A percentile compares a stretch with the other conserved stretches of the same genome.
Evolutionary conservation across 23 tunicate species (phyloP).

Genomic region (Aplidium turbinatum): DNA sequence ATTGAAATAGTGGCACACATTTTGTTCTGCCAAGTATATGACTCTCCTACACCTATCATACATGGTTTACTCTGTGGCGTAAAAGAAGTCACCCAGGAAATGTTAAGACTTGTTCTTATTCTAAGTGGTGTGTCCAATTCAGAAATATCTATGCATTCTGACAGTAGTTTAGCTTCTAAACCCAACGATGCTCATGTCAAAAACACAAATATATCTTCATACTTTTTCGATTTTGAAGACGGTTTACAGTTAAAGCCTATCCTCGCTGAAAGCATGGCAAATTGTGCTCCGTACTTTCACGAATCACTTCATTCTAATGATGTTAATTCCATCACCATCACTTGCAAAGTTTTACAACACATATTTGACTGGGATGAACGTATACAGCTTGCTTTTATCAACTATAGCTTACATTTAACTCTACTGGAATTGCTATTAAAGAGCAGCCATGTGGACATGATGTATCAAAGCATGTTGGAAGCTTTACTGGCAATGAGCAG

Average conservation of each 20-base stretch:
- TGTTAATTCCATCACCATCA: background rate
- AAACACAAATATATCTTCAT: background rate
- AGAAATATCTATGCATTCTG: too few relatives aligned
- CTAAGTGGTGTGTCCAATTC: too few relatives aligned
- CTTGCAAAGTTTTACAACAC: background rate
- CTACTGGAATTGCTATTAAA: background rate
- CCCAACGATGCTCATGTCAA: too few relatives aligned
- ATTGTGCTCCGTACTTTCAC: background rate
- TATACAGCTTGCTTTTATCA: background rate
- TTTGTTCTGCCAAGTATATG: too few relatives aligned
- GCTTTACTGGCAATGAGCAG: constrained; percentile 6
- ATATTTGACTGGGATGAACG: constrained; percentile 12
- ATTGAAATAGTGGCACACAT: background rate
- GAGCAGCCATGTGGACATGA: background rate
- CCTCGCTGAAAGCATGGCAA: background rate
- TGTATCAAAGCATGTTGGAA: background rate
- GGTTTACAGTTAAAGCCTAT: background rate
- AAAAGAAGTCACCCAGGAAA: too few relatives aligned
- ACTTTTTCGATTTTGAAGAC: constrained; percentile 1
- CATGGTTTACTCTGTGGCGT: too few relatives aligned
- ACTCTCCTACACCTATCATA: too few relatives aligned
- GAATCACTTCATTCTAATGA: background rate
- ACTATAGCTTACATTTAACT: background rate
- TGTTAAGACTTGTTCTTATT: too few relatives aligned
- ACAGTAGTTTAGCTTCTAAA: too few relatives aligned